These are phyloP conservation scores for Trachemys scripta DNA, from an alignment of 2,113 vertebrate species.

Conservation along the genomic window DNA sequence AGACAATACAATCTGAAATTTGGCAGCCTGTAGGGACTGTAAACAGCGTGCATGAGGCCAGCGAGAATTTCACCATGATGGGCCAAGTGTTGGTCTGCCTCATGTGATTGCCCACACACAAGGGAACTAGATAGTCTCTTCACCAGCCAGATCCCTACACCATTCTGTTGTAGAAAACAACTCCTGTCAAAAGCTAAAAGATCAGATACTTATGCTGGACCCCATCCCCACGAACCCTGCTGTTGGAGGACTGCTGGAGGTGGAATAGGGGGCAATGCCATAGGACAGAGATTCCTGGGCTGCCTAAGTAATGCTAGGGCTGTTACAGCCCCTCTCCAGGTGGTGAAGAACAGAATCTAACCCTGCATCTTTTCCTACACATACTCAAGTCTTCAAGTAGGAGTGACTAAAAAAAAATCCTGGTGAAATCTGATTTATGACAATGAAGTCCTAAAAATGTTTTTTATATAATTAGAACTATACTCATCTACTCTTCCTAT, in stretches of 20 bases:
- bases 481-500: neutral
- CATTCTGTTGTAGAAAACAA: neutral
- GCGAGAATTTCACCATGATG: neutral
- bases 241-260: neutral
- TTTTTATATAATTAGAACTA: neutral
- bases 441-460: neutral
- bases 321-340: neutral
- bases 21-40: neutral
- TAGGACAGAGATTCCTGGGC: neutral
- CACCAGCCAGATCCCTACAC: conserved; percentile 40
- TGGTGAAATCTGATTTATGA: neutral
- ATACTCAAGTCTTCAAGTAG: neutral
- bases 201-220: conserved; percentile 16
- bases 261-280: neutral
- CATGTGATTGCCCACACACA: neutral
- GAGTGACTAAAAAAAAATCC: neutral
- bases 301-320: neutral
- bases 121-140: neutral
- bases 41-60: conserved; percentile 27
- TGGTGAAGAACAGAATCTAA: neutral
- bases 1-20: neutral
- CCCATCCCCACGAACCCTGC: neutral
- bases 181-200: neutral
- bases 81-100: neutral
- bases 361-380: neutral